Percentiles rank a stretch among this genome's conserved stretches.
Evolutionary conservation across 1,140 invertebrate species (phyloP).

Genomic region (Cardiocondyla obscurior): DNA sequence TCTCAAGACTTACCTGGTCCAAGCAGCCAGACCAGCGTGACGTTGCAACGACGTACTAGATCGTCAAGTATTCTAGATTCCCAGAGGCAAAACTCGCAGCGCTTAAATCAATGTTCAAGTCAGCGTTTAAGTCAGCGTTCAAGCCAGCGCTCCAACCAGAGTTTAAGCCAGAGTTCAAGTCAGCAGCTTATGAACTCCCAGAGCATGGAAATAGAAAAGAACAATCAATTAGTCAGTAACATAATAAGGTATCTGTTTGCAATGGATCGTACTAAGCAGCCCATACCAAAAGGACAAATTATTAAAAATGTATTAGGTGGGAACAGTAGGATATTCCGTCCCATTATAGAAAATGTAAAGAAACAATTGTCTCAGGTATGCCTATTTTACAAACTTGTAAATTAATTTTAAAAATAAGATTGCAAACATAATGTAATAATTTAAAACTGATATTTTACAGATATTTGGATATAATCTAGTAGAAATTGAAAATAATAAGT

Average conservation of each 20-base stretch:
- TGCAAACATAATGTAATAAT: not conserved
- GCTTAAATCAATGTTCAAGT: no score
- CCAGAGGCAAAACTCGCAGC: no score
- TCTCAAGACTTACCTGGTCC: not conserved
- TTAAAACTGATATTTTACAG: conserved; percentile 55
- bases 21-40: not conserved
- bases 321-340: conserved; percentile 52
- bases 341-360: conserved; percentile 59
- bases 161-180: no score
- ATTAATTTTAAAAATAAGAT: not conserved
- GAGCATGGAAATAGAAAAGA: conserved; percentile 17
- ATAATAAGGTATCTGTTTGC: conserved; percentile 70
- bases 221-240: conserved; percentile 12
- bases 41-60: not conserved
- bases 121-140: no score
- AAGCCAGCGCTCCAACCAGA: no score
- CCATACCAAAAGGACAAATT: conserved; percentile 64
- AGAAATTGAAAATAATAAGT: conserved; percentile 71
- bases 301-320: conserved; percentile 64
- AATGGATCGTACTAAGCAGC: conserved; percentile 58
- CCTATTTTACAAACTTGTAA: not conserved
- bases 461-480: conserved; percentile 76
- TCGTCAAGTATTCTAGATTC: no score
- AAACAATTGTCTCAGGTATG: conserved; percentile 61
- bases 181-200: not conserved